These are phyloP conservation scores for Cyclargus thomasi DNA, from an alignment of 1,140 invertebrate species.

Conservation along the genomic window DNA sequence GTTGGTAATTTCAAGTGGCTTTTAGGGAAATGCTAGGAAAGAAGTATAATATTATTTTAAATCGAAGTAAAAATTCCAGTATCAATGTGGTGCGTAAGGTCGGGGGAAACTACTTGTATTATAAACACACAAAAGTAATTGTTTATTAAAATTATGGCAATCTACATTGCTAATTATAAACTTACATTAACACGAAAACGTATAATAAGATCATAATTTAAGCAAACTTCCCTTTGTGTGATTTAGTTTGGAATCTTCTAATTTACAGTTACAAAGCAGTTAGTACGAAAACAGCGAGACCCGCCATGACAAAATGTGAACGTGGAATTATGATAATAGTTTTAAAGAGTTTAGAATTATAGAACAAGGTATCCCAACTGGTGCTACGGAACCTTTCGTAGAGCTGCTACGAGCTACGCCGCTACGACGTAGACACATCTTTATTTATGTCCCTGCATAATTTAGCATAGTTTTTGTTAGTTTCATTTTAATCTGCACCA, in stretches of 20 bases:
- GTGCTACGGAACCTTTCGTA: conserved; percentile 46
- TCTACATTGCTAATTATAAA: background rate
- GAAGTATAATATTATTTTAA: no score
- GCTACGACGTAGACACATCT: conserved; percentile 42
- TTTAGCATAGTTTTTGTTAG: conserved; percentile 43
- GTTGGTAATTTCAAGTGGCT: no score
- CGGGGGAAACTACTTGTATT: no score
- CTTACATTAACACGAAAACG: background rate
- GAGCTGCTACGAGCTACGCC: conserved; percentile 38
- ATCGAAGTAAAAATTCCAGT: no score
- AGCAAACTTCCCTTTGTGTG: background rate
- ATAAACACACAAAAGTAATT: background rate
- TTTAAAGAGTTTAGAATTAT: conserved; percentile 65
- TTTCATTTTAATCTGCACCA: conserved; percentile 4
- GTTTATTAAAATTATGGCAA: background rate
- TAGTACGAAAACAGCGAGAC: conserved; percentile 34
- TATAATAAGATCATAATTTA: background rate
- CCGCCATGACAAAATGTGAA: conserved; percentile 58
- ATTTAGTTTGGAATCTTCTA: conserved; percentile 27
- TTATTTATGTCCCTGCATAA: conserved; percentile 41
- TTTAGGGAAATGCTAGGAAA: no score
- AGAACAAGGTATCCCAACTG: conserved; percentile 42
- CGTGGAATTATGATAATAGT: conserved; percentile 65
- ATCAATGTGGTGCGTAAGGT: background rate
- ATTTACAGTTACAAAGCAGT: conserved; percentile 20